Evolutionary conservation across 2,888 invertebrate genomes (phyloP).

Genomic region (Dilophus febrilis): DNA sequence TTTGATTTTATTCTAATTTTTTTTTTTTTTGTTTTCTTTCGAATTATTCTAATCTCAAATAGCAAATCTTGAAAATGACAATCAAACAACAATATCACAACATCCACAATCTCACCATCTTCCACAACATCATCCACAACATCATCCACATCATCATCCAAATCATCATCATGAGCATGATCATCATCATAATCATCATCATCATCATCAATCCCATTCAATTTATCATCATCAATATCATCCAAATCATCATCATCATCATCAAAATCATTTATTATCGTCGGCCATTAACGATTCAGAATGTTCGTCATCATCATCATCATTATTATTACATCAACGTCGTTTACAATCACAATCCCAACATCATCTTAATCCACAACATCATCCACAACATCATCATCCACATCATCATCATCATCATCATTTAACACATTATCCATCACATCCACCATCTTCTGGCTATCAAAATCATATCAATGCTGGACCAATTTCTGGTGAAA

Average conservation of each 20-base stretch:
- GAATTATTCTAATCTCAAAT: not conserved
- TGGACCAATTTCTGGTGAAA: not conserved
- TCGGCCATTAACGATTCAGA: no score
- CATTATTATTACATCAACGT: no score
- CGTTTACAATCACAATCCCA: slow-evolving; percentile 5
- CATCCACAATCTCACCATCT: not conserved
- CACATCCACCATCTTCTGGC: not conserved
- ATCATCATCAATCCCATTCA: not conserved
- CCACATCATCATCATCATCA: slow-evolving; percentile 4
- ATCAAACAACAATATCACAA: not conserved
- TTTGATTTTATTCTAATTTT: not conserved
- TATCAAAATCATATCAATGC: slow-evolving; percentile 4
- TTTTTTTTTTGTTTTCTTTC: not conserved
- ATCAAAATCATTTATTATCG: no score
- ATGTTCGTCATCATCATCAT: no score
- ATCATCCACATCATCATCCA: not conserved
- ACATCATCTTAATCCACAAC: slow-evolving; percentile 3
- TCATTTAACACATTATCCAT: slow-evolving; percentile 2
- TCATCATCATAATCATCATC: no score
- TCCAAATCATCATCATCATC: not conserved
- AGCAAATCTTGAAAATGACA: not conserved
- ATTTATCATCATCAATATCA: not conserved
- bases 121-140: slow-evolving; percentile 1
- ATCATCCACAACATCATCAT: no score
- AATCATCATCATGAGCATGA: not conserved